phyloP scores from a whole-genome alignment of 2,888 invertebrate species.

The Marronus borbonicus region DNA sequence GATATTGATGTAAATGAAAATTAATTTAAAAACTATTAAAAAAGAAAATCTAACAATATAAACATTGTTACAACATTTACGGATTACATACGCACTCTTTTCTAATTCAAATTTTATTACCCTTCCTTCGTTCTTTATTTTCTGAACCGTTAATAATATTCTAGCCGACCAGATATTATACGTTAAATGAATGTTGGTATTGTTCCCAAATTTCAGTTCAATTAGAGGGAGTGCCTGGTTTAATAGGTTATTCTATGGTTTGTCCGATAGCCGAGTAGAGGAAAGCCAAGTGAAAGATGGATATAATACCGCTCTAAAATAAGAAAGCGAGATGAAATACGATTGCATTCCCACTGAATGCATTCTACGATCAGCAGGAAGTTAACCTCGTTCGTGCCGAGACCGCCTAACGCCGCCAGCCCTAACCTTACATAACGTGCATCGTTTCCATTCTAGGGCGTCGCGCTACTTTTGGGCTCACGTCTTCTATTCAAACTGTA shows the following conservation, averaged over 20 bases:
- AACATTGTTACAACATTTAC: no score
- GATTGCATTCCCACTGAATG: neutral
- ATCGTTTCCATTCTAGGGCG: neutral
- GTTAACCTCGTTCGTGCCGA: neutral
- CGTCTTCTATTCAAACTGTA: neutral
- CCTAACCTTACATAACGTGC: slow-evolving; percentile 6
- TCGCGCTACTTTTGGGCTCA: no score
- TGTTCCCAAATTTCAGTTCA: neutral
- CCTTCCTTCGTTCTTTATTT: no score
- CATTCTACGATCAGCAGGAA: neutral
- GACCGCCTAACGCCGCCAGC: neutral
- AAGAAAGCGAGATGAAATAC: slow-evolving; percentile 5
- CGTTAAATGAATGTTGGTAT: no score
- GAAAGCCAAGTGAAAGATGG: neutral
- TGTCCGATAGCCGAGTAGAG: neutral
- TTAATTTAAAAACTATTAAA: no score
- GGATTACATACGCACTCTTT: no score
- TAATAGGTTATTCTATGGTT: neutral
- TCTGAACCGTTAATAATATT: no score
- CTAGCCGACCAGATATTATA: no score
- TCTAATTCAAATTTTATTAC: no score
- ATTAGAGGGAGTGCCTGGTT: neutral
- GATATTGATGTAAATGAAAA: no score
- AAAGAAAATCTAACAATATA: no score
- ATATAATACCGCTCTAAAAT: neutral